phyloP scores from a whole-genome alignment of 2,797 vertebrate genomes.

The Siniperca obscura region DNA sequence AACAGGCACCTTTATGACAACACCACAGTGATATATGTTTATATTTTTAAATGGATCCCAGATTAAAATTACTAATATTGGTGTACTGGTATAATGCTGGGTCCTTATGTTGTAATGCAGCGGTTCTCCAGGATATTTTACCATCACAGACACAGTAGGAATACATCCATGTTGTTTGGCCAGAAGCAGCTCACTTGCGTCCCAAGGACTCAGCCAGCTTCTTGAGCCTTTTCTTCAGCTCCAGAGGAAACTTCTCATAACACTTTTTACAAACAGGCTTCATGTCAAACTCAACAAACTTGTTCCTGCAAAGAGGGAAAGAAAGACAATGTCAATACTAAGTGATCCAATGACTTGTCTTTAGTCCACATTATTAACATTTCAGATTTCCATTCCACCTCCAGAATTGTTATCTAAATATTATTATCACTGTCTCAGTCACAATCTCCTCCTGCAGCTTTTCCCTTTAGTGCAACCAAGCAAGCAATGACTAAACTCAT shows the following conservation, averaged over 20 bases:
- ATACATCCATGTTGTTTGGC: constrained; percentile 16
- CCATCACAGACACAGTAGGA: neutral
- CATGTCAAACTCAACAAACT: constrained; percentile 99
- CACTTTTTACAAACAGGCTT: constrained; percentile 99
- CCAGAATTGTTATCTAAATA: neutral
- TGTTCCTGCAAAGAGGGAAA: constrained; percentile 88
- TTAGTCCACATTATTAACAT: neutral
- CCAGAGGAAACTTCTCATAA: constrained; percentile 99
- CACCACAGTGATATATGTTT: constrained; percentile 29
- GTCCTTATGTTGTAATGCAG: constrained; percentile 18
- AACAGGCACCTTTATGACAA: constrained; percentile 29
- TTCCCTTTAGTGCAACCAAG: neutral
- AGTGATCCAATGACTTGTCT: neutral
- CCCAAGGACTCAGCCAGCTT: constrained; percentile 94
- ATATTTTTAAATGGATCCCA: constrained; percentile 18
- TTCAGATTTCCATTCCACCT: neutral
- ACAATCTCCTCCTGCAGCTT: constrained; percentile 1
- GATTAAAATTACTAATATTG: constrained; percentile 26
- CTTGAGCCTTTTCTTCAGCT: constrained; percentile 98
- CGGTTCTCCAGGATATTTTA: constrained; percentile 19
- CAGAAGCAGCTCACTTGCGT: constrained; percentile 87
- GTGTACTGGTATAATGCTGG: constrained; percentile 4
- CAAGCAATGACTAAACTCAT: neutral
- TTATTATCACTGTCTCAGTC: neutral
- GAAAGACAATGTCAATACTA: neutral